Conservation (phyloP, 2,888 invertebrate species). For the Adineta ricciae region DNA sequence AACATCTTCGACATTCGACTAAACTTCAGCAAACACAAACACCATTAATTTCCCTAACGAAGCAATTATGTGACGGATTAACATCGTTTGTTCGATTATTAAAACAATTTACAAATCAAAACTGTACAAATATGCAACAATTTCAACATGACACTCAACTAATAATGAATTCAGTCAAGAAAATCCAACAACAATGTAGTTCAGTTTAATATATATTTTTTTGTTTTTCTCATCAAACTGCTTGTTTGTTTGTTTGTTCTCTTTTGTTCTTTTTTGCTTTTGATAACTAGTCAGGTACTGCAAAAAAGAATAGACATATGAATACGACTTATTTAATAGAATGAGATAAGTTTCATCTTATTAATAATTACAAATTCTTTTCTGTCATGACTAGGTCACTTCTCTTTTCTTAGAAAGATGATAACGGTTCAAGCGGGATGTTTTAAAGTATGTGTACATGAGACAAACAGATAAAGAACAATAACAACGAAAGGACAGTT, state of each 20-base stretch:
- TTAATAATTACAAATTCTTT: background rate
- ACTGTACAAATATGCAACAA: background rate
- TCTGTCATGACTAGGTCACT: too few relatives aligned
- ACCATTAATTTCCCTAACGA: background rate
- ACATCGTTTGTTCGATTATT: background rate
- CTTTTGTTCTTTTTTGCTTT: background rate
- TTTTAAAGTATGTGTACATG: too few relatives aligned
- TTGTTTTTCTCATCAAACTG: background rate
- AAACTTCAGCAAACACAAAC: background rate
- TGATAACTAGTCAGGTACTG: background rate
- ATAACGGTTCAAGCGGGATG: too few relatives aligned
- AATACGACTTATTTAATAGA: background rate
- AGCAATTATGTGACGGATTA: background rate
- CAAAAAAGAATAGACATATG: background rate
- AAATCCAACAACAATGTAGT: slow-evolving; percentile 13
- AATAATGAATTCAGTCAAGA: background rate
- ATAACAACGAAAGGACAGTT: background rate
- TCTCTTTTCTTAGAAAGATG: too few relatives aligned
- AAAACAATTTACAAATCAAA: background rate
- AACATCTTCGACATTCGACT: background rate
- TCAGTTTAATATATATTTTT: background rate
- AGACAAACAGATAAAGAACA: too few relatives aligned
- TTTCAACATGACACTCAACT: slow-evolving; percentile 1
- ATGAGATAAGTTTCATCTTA: background rate
- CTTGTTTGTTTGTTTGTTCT: background rate